Base-by-base conservation (phyloP, 2,113 vertebrate species). In the Scytalopus superciliaris region DNA sequence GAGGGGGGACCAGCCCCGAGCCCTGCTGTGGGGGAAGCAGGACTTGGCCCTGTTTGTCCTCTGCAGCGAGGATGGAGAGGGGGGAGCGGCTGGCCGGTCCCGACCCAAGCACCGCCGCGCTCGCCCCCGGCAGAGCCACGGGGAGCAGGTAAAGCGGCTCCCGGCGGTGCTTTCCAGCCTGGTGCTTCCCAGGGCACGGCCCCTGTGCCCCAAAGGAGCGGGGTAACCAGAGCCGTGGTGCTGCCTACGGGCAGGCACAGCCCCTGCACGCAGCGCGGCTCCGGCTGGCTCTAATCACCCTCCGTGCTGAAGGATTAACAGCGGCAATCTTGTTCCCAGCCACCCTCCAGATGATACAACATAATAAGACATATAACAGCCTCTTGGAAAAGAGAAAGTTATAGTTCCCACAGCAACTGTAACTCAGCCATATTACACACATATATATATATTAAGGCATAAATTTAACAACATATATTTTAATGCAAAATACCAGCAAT, bases 401-500 rank as follows among this genome's bases (percentile, higher is more conserved):
- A 96, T 93, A 85, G 95, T 95, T 97, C 97, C 96, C 96, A 90
- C 85, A 97, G 96, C 96, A 96, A 96, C 95, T 33, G n/a, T 96
- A 97, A 95, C 84, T 94, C 94, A 96, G 90, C 57, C 62, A 14
- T 53, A 87, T 96, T 93, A 94, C 79, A 92, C 30, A 86, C 3
- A 90, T 15, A 88, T 62, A 84, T 95, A 96, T 95, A 94, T 95
- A 97, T 95, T 47, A 96, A 95, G 91, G 87, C 83, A 96, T 97
- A 97, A 96, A 97, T 97, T 96, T 94, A 95, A 96, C 94, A 92
- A 77, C 91, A 87, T 89, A 93, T 97, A 96, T 96, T 97, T 96
- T 93, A 96, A 95, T 96, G 87, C 76, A 97, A 96, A 96, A 95
- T 91, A 94, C 87, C 94, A 79, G 91, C 31, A 19, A 91, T 40